A percentile compares a stretch with the other conserved stretches of the same genome.
Evolutionary conservation across 2,113 vertebrate species (phyloP).

Genomic region (Pogonocichla stellata): DNA sequence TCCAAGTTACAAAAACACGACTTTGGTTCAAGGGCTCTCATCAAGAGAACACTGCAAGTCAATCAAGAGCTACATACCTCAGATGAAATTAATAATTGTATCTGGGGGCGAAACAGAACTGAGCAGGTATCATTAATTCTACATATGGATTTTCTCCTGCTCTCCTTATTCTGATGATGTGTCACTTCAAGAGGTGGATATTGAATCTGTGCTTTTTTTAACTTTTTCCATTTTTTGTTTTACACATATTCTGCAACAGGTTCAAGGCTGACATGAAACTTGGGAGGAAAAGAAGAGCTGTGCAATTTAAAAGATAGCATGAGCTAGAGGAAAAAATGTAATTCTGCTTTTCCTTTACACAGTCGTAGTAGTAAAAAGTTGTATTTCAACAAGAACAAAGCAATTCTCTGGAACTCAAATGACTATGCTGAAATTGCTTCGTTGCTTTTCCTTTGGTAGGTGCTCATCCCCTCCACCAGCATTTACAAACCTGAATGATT

Average conservation of each 20-base stretch:
- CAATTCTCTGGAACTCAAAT: neutral
- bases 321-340: neutral
- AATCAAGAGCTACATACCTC: neutral
- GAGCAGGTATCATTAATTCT: neutral
- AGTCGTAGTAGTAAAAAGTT: neutral
- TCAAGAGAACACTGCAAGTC: neutral
- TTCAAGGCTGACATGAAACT: neutral
- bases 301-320: neutral
- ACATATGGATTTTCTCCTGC: neutral
- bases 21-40: neutral
- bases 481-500: constrained; percentile 11
- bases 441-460: neutral
- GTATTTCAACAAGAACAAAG: neutral
- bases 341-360: neutral
- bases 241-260: neutral
- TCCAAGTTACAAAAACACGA: neutral
- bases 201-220: neutral
- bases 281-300: neutral
- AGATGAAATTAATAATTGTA: neutral
- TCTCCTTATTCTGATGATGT: neutral
- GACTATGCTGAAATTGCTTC: neutral
- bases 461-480: neutral
- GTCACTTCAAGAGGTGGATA: neutral
- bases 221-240: neutral
- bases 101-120: neutral